Conservation (phyloP, 2,888 invertebrate species). For the Drosophila recens region DNA sequence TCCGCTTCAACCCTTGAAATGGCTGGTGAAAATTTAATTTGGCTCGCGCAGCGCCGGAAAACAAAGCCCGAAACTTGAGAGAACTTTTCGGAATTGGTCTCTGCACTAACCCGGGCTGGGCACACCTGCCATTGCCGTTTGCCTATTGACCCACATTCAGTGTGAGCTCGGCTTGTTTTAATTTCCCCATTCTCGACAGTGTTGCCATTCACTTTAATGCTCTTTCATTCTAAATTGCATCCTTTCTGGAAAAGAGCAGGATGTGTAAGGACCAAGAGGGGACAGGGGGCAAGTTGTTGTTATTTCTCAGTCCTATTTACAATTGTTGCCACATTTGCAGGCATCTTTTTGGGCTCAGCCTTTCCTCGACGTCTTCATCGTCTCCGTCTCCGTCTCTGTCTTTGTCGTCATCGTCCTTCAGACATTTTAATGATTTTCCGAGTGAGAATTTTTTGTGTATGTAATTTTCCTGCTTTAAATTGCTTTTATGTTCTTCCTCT, state of each 20-base stretch:
- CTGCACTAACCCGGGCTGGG: slow-evolving; percentile 22
- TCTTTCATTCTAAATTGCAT: slow-evolving; percentile 73
- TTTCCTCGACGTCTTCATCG: background rate
- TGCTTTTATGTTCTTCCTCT: slow-evolving; percentile 58
- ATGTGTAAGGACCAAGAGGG: background rate
- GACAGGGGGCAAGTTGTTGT: slow-evolving; percentile 21
- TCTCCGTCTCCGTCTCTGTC: slow-evolving; percentile 21
- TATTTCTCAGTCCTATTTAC: slow-evolving; percentile 56
- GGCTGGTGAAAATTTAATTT: slow-evolving; percentile 68
- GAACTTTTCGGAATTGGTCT: slow-evolving; percentile 39
- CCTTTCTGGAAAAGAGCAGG: slow-evolving; percentile 45
- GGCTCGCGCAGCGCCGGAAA: slow-evolving; percentile 44
- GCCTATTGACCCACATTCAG: slow-evolving; percentile 68
- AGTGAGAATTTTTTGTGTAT: slow-evolving; percentile 64
- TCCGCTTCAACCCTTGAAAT: slow-evolving; percentile 30
- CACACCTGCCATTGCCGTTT: slow-evolving; percentile 46
- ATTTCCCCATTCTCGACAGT: slow-evolving; percentile 62
- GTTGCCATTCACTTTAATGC: slow-evolving; percentile 72
- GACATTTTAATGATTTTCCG: slow-evolving; percentile 76
- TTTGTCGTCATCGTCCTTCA: slow-evolving; percentile 60
- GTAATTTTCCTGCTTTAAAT: slow-evolving; percentile 69
- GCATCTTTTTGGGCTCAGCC: slow-evolving; percentile 44
- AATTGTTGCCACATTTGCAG: slow-evolving; percentile 75
- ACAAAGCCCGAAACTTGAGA: slow-evolving; percentile 46
- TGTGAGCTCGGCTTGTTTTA: slow-evolving; percentile 61